Conservation (phyloP, 2,888 invertebrate species). For the Linnaemya vulpina region DNA sequence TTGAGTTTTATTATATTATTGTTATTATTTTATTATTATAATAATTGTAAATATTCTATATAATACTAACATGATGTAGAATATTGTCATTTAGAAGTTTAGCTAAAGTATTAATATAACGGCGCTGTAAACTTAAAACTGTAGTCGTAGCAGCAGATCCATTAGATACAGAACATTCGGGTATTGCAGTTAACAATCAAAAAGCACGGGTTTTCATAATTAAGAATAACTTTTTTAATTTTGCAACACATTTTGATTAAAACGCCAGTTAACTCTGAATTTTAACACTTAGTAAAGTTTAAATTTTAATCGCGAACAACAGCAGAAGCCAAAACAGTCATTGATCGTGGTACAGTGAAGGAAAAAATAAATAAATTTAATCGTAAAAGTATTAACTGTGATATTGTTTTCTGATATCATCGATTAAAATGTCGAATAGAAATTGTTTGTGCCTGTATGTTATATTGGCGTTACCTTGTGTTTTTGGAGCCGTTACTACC, state of each 20-base stretch:
- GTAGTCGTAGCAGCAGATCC: conserved; percentile 72
- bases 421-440: conserved; percentile 63
- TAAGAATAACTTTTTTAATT: neutral
- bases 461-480: conserved; percentile 49
- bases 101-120: conserved; percentile 73
- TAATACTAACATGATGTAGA: conserved; percentile 18
- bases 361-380: conserved; percentile 10
- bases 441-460: conserved; percentile 41
- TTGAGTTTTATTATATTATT: conserved; percentile 51
- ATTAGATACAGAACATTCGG: conserved; percentile 68
- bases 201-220: neutral
- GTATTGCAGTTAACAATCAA: conserved; percentile 28
- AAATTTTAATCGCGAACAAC: conserved; percentile 19
- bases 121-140: conserved; percentile 66
- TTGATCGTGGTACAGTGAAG: neutral
- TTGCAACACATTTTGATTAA: conserved; percentile 47
- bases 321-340: neutral
- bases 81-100: conserved; percentile 66
- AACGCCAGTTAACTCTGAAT: conserved; percentile 36
- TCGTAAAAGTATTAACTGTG: conserved; percentile 34
- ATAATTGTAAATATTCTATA: conserved; percentile 57
- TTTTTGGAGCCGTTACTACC: conserved; percentile 62
- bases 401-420: conserved; percentile 27
- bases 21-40: conserved; percentile 57
- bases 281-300: conserved; percentile 20